These are phyloP conservation scores for Sebastiscus tertius DNA, from an alignment of 2,797 vertebrate genomes.

Conservation along the genomic window DNA sequence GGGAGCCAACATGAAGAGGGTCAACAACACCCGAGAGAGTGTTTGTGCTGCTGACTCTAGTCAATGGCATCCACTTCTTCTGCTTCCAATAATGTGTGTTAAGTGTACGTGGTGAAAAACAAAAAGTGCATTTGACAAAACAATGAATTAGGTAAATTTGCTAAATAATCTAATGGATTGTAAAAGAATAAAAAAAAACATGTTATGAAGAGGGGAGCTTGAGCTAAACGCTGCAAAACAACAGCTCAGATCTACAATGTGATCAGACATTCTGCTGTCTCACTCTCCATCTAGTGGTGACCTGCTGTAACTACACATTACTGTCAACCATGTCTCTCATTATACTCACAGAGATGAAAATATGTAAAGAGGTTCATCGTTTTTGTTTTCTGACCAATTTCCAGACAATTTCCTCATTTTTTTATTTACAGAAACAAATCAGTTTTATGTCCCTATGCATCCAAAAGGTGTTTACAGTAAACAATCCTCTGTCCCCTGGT, in stretches of 20 bases:
- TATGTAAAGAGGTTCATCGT: background rate
- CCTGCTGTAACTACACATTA: constrained; percentile 43
- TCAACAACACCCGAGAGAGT: constrained; percentile 69
- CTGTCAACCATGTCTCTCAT: background rate
- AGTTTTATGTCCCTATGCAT: background rate
- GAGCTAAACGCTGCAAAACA: background rate
- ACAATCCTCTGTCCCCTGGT: background rate
- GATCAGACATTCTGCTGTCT: constrained; percentile 54
- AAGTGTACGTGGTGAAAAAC: constrained; percentile 3
- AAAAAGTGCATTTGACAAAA: background rate
- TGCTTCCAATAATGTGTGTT: constrained; percentile 10
- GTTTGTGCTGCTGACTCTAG: constrained; percentile 26
- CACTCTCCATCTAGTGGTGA: constrained; percentile 80
- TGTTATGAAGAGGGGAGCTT: background rate
- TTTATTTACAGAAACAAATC: background rate
- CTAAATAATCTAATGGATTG: background rate
- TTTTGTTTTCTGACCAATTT: background rate
- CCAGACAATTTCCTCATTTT: background rate
- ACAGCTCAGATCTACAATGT: background rate
- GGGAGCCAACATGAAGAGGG: constrained; percentile 60
- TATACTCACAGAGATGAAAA: background rate
- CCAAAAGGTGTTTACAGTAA: background rate
- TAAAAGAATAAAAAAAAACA: background rate
- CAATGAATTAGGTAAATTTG: background rate
- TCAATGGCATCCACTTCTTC: constrained; percentile 33